These are phyloP conservation scores for Arenicola marina DNA, from an alignment of 2,888 invertebrate genomes.

Conservation along the genomic window DNA sequence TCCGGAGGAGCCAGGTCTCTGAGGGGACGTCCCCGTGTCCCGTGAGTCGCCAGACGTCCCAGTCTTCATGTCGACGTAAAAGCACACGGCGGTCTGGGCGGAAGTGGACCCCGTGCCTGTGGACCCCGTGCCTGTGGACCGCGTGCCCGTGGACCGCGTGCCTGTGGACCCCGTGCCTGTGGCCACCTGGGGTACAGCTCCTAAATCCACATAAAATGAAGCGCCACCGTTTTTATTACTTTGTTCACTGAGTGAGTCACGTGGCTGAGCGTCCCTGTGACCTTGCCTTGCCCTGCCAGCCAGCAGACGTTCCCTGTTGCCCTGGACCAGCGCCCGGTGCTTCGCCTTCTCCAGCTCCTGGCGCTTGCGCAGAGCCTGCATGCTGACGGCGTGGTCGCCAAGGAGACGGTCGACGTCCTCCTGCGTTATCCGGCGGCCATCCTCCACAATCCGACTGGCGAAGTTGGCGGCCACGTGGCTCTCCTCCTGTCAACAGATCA, in stretches of 20 bases:
- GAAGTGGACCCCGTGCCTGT: background rate
- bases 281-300: background rate
- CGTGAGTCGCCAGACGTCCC: too few species aligned
- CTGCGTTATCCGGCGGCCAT: background rate
- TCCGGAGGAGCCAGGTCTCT: too few species aligned
- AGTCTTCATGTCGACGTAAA: too few species aligned
- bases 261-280: background rate
- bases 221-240: background rate
- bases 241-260: background rate
- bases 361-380: conserved; percentile 15
- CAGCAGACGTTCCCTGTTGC: background rate
- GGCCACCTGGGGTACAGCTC: background rate
- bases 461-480: conserved; percentile 1
- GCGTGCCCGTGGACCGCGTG: background rate
- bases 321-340: too few species aligned
- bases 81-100: background rate
- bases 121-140: too few species aligned
- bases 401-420: conserved; percentile 10
- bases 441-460: background rate
- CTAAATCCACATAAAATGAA: background rate
- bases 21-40: too few species aligned
- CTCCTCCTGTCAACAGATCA: conserved; percentile 12
- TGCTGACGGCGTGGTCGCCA: conserved; percentile 8
- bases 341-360: conserved; percentile 8
- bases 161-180: background rate